phyloP scores from a whole-genome alignment of 2,888 invertebrate genomes.

The Netelia virgata region DNA sequence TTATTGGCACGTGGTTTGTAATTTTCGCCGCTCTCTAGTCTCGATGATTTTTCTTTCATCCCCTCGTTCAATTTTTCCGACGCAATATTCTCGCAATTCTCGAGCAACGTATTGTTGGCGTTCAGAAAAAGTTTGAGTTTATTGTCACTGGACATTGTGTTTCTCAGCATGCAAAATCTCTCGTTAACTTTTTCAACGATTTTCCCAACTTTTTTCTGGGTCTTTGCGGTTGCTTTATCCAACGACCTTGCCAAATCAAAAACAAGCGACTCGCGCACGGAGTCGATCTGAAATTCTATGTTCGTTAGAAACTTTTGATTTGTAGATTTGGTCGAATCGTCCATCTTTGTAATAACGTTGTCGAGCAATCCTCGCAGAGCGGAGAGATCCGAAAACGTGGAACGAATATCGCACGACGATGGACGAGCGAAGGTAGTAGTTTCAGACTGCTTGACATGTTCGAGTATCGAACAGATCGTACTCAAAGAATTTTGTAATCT shows the following conservation, averaged over 20 bases:
- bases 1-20: neutral
- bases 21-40: neutral
- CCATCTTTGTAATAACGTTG: slow-evolving; percentile 37
- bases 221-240: slow-evolving; percentile 49
- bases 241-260: slow-evolving; percentile 44
- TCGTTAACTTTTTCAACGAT: slow-evolving; percentile 42
- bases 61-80: slow-evolving; percentile 7
- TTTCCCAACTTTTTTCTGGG: slow-evolving; percentile 47
- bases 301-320: slow-evolving; percentile 47
- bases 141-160: slow-evolving; percentile 54
- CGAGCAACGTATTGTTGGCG: slow-evolving; percentile 21
- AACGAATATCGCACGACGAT: slow-evolving; percentile 30
- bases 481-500: slow-evolving; percentile 49
- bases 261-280: slow-evolving; percentile 42
- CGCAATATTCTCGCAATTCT: slow-evolving; percentile 27
- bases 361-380: slow-evolving; percentile 35
- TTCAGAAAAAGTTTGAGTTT: slow-evolving; percentile 31
- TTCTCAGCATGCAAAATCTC: slow-evolving; percentile 55
- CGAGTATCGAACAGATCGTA: slow-evolving; percentile 48
- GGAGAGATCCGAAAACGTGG: slow-evolving; percentile 25
- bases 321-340: slow-evolving; percentile 20
- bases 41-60: slow-evolving; percentile 10
- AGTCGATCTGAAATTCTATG: slow-evolving; percentile 41
- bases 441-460: slow-evolving; percentile 29
- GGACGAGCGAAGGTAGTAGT: neutral